Evolutionary conservation across 2,113 vertebrate species (phyloP).

Genomic region (Phylloscopus trochilus): DNA sequence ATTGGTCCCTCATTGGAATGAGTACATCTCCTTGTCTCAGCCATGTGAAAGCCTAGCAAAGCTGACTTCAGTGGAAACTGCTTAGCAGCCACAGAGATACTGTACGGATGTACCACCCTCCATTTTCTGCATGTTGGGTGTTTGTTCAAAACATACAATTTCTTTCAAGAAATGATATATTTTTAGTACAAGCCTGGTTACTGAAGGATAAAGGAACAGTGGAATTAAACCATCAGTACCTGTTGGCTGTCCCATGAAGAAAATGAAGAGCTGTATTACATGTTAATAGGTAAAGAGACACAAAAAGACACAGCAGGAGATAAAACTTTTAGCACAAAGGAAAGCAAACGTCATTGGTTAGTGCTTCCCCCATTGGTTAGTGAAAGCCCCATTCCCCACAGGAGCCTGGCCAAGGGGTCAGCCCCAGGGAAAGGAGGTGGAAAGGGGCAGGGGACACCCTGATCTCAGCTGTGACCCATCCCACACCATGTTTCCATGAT

Average conservation of each 20-base stretch:
- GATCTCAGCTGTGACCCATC: background rate
- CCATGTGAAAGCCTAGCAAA: background rate
- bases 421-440: background rate
- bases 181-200: background rate
- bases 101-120: background rate
- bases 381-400: background rate
- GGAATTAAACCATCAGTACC: background rate
- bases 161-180: background rate
- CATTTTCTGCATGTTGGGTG: background rate
- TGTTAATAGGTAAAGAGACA: background rate
- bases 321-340: background rate
- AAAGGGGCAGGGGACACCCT: rapidly evolving
- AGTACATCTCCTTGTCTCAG: background rate
- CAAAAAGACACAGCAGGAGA: background rate
- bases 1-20: background rate
- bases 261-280: background rate
- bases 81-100: background rate
- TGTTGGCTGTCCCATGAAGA: background rate
- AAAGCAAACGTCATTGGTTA: too few species aligned
- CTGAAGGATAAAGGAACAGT: background rate
- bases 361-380: background rate
- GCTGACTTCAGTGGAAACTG: background rate
- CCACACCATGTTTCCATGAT: rapidly evolving
- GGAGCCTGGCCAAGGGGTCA: background rate
- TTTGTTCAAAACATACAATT: background rate